Evolutionary conservation across 1,140 invertebrate genomes (phyloP).

Genomic region (Drosophila punjabiensis): DNA sequence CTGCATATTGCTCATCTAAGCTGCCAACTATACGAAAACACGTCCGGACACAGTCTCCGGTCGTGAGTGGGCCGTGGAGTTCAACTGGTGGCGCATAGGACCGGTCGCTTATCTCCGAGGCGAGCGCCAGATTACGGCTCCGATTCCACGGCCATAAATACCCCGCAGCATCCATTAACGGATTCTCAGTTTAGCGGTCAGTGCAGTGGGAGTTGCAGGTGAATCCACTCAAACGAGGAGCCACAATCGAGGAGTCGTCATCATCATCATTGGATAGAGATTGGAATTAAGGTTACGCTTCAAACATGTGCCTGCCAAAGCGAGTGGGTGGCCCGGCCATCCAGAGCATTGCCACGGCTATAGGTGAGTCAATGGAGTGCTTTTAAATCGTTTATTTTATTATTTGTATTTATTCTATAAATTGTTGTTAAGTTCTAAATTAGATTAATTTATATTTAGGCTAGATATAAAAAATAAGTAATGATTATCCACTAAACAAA

Average conservation of each 20-base stretch:
- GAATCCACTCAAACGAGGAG: neutral
- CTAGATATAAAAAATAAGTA: neutral
- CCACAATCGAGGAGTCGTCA: neutral
- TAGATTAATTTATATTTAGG: neutral
- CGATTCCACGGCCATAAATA: slow-evolving; percentile 59
- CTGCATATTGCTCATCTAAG: slow-evolving; percentile 47
- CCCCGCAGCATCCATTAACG: slow-evolving; percentile 33
- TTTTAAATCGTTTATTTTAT: neutral
- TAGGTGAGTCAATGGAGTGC: slow-evolving; percentile 48
- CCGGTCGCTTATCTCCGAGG: slow-evolving; percentile 24
- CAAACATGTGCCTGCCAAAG: slow-evolving; percentile 68
- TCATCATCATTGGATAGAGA: neutral
- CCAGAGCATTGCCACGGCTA: slow-evolving; percentile 61
- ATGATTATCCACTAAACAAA: neutral
- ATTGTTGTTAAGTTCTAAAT: neutral
- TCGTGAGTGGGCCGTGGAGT: slow-evolving; percentile 21
- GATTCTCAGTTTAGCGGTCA: slow-evolving; percentile 55
- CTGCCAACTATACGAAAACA: slow-evolving; percentile 54
- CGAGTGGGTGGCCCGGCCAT: slow-evolving; percentile 60
- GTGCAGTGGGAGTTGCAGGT: slow-evolving; percentile 12
- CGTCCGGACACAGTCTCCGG: slow-evolving; percentile 27
- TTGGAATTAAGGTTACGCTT: neutral
- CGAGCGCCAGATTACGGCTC: slow-evolving; percentile 44
- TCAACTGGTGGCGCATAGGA: slow-evolving; percentile 59
- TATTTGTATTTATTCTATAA: neutral